phyloP scores from a whole-genome alignment of 2,797 vertebrate genomes.

The Cyprinella venusta region DNA sequence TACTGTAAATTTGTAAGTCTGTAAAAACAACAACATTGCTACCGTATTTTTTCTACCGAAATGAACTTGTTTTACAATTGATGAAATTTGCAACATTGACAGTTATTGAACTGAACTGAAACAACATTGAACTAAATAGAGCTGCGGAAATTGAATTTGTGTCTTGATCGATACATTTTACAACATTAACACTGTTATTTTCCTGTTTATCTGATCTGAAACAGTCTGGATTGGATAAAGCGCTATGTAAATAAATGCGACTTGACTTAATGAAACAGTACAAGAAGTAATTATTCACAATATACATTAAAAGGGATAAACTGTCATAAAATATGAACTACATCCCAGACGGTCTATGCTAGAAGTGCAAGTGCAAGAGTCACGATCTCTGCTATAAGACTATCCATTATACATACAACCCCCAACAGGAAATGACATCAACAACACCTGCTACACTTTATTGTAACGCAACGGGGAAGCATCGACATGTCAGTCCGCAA shows the following conservation, averaged over 20 bases:
- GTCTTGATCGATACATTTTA: too few relatives aligned
- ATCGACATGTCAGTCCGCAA: constrained; percentile 5
- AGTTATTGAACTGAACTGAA: background rate
- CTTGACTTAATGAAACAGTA: background rate
- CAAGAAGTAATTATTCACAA: background rate
- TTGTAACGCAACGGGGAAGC: constrained; percentile 23
- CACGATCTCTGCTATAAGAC: background rate
- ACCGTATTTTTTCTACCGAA: background rate
- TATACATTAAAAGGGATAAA: background rate
- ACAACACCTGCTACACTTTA: constrained; percentile 49
- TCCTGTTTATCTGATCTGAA: background rate
- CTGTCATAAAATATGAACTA: background rate
- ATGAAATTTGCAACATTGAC: too few relatives aligned
- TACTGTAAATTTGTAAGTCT: too few relatives aligned
- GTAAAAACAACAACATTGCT: too few relatives aligned
- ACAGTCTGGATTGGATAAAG: background rate
- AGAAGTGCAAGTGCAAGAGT: background rate
- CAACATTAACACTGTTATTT: background rate
- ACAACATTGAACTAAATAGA: background rate
- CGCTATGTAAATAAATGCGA: background rate
- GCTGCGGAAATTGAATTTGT: too few relatives aligned
- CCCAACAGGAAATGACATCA: constrained; percentile 50
- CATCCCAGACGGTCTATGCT: background rate
- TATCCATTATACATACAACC: constrained; percentile 25
- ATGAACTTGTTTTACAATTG: background rate